Evolutionary conservation across 2,113 vertebrate genomes (phyloP).

Genomic region (Gadus chalcogrammus): DNA sequence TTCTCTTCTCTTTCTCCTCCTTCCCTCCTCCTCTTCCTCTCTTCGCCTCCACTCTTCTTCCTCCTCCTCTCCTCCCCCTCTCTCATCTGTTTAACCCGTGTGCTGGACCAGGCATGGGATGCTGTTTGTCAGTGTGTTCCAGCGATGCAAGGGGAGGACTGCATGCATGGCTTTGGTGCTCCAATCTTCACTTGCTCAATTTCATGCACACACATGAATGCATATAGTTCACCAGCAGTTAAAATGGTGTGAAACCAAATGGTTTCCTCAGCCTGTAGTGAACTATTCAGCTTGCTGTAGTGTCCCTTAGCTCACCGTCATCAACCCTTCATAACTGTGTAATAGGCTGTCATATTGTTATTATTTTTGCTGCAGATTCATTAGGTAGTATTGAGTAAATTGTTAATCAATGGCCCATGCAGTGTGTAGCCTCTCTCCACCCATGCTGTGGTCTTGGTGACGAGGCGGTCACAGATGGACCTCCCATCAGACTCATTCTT

Average conservation of each 20-base stretch:
- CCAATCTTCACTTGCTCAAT: conserved; percentile 29
- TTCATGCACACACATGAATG: conserved; percentile 25
- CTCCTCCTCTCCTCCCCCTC: not conserved
- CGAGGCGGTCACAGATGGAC: no score
- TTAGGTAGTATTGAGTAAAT: not conserved
- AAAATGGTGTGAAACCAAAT: not conserved
- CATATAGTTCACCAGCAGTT: not conserved
- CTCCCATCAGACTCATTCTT: no score
- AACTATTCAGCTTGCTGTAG: no score
- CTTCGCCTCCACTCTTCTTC: no score
- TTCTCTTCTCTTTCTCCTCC: not conserved
- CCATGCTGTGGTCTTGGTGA: no score
- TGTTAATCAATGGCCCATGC: conserved; percentile 6
- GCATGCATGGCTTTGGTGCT: conserved; percentile 61
- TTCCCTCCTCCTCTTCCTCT: no score
- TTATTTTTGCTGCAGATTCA: not conserved
- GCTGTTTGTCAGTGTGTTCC: conserved; percentile 33
- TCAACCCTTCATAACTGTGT: not conserved
- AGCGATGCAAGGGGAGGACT: conserved; percentile 37
- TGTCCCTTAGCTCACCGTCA: no score
- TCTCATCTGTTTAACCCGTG: conserved; percentile 5
- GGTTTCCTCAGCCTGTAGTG: not conserved
- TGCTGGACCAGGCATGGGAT: conserved; percentile 30
- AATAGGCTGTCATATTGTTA: not conserved
- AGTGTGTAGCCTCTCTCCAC: no score